phyloP scores from a whole-genome alignment of 2,797 vertebrate genomes.

The Sebastes alutus region DNA sequence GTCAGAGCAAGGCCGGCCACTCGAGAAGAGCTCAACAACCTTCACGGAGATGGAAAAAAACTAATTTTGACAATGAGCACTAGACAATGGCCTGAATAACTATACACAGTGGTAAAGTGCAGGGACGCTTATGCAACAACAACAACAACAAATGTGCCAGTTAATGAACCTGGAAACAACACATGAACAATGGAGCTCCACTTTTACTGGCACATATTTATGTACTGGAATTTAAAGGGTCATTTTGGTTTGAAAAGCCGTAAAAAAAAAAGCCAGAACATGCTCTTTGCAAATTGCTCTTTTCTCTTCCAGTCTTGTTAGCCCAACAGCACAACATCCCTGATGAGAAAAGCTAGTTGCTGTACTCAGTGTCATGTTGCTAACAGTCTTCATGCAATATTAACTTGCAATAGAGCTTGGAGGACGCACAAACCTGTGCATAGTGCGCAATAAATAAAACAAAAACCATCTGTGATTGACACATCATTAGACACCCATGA shows the following conservation, averaged over 20 bases:
- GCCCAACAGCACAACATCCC: conserved; percentile 56
- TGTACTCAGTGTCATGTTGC: conserved; percentile 62
- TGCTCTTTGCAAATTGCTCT: conserved; percentile 11
- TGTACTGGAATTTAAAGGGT: conserved; percentile 15
- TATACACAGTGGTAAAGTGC: neutral
- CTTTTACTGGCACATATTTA: conserved; percentile 18
- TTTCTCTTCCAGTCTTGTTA: conserved; percentile 52
- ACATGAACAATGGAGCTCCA: conserved; percentile 4
- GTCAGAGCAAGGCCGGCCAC: conserved; percentile 16
- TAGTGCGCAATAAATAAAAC: conserved; percentile 75
- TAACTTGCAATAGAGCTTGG: conserved; percentile 68
- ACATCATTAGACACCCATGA: conserved; percentile 79
- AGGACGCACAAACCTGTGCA: conserved; percentile 68
- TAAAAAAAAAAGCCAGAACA: conserved; percentile 16
- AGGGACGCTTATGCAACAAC: conserved; percentile 1
- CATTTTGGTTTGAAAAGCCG: conserved; percentile 39
- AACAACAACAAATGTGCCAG: neutral
- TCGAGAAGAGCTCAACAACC: conserved; percentile 2
- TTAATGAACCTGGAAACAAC: conserved; percentile 36
- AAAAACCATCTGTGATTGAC: conserved; percentile 79
- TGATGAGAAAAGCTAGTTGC: conserved; percentile 49
- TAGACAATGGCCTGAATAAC: neutral
- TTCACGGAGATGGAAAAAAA: neutral
- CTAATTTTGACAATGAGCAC: neutral
- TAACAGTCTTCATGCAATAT: conserved; percentile 76